These are phyloP conservation scores for Drosophila paramelanica DNA, from an alignment of 2,888 invertebrate genomes.

Conservation along the genomic window DNA sequence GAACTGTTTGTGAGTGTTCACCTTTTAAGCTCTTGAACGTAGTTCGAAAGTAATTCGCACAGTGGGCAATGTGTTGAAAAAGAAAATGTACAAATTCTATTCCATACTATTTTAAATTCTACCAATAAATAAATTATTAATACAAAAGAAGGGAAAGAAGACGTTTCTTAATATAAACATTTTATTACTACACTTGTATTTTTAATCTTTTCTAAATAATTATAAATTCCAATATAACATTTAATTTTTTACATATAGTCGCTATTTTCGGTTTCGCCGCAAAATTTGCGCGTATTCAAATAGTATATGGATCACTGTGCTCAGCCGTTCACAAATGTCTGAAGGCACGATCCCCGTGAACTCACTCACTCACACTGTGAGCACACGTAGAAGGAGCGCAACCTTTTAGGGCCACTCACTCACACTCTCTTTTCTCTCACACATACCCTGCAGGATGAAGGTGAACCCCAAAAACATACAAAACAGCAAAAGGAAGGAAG, in stretches of 20 bases:
- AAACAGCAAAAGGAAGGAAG: conserved; percentile 54
- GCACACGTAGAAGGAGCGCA: conserved; percentile 37
- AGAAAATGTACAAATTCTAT: background rate
- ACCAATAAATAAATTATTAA: no score
- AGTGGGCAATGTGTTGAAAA: conserved; percentile 23
- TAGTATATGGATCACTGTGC: conserved; percentile 65
- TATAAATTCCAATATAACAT: no score
- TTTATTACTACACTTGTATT: no score
- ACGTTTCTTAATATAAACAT: no score
- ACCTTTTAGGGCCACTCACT: conserved; percentile 59
- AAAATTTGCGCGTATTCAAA: background rate
- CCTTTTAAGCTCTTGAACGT: conserved; percentile 60
- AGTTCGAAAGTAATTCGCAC: conserved; percentile 38
- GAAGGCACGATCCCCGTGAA: conserved; percentile 69
- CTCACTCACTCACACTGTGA: conserved; percentile 47
- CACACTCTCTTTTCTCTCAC: conserved; percentile 30
- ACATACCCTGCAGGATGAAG: background rate
- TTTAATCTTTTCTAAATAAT: no score
- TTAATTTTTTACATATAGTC: no score
- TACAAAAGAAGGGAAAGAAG: no score
- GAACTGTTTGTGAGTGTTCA: conserved; percentile 54
- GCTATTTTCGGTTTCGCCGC: conserved; percentile 2
- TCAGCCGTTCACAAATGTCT: conserved; percentile 52
- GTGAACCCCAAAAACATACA: conserved; percentile 53
- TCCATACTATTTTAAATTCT: no score